These are phyloP conservation scores for Nycticebus coucang DNA, from an alignment of 2,113 vertebrate species.

Conservation along the genomic window DNA sequence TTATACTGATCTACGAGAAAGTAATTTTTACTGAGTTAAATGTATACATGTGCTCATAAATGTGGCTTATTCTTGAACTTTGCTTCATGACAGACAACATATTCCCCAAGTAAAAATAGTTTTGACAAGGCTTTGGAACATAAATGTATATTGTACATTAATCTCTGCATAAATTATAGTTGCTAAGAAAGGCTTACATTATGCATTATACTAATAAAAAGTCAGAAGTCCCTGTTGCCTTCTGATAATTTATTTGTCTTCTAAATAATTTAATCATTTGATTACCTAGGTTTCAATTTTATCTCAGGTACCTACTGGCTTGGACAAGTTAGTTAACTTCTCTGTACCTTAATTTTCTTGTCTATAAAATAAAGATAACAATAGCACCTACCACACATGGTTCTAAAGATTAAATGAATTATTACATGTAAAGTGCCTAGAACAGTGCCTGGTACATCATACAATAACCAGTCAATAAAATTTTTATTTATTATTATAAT, in stretches of 20 bases:
- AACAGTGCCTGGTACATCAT: not conserved
- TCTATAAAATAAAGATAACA: not conserved
- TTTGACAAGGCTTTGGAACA: slow-evolving; percentile 45
- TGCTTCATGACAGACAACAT: slow-evolving; percentile 50
- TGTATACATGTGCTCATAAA: not conserved
- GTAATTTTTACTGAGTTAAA: not conserved
- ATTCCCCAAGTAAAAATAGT: slow-evolving; percentile 26
- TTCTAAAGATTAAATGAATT: not conserved
- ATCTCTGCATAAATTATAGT: slow-evolving; percentile 41
- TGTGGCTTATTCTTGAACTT: not conserved
- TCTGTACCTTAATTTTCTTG: not conserved
- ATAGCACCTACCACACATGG: not conserved
- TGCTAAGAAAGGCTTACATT: not conserved
- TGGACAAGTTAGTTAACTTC: not conserved
- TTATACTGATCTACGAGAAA: not conserved
- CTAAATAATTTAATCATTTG: slow-evolving; percentile 34
- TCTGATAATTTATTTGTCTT: not conserved
- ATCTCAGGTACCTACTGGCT: not conserved
- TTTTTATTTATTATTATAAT: not conserved
- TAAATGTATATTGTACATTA: slow-evolving; percentile 1
- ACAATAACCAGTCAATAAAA: not conserved
- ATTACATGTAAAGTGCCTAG: not conserved
- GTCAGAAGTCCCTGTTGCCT: not conserved
- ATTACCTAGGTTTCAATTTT: slow-evolving; percentile 6
- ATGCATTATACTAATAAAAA: not conserved